Conservation (phyloP, 2,113 vertebrate species). For the Hoplias malabaricus region DNA sequence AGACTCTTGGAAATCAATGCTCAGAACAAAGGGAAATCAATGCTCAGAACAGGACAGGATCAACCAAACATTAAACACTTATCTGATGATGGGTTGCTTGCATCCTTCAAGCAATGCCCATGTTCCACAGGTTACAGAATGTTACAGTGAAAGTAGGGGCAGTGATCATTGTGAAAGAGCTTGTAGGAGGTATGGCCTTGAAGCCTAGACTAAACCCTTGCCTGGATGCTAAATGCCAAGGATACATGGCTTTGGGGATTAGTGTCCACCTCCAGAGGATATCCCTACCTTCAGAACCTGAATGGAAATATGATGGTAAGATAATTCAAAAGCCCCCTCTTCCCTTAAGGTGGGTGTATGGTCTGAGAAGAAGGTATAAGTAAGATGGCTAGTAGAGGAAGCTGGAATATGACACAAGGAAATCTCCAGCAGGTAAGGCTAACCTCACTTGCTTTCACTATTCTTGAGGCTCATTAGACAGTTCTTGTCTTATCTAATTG, state of each 20-base stretch:
- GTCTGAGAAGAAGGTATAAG: constrained; percentile 45
- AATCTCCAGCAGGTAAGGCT: constrained; percentile 44
- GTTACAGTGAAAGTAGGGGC: background rate
- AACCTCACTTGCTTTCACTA: background rate
- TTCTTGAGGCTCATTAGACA: background rate
- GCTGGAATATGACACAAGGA: constrained; percentile 44
- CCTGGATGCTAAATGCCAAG: constrained; percentile 52
- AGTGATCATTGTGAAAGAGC: background rate
- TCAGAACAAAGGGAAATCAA: background rate
- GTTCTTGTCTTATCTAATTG: background rate
- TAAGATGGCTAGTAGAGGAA: constrained; percentile 33
- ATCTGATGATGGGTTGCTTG: background rate
- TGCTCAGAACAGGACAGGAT: background rate
- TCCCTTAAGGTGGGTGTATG: constrained; percentile 28
- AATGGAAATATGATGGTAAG: constrained; percentile 20
- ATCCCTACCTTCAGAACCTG: background rate
- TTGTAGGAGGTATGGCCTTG: constrained; percentile 62
- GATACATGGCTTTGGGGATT: constrained; percentile 65
- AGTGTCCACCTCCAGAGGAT: constrained; percentile 42
- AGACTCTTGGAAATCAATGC: background rate
- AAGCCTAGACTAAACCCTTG: constrained; percentile 32
- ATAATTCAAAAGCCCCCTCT: constrained; percentile 29
- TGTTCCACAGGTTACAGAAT: background rate
- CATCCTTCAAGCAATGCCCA: background rate
- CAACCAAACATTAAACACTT: background rate